phyloP scores from a whole-genome alignment of 2,797 vertebrate species.

The Halcyon leucocephala region DNA sequence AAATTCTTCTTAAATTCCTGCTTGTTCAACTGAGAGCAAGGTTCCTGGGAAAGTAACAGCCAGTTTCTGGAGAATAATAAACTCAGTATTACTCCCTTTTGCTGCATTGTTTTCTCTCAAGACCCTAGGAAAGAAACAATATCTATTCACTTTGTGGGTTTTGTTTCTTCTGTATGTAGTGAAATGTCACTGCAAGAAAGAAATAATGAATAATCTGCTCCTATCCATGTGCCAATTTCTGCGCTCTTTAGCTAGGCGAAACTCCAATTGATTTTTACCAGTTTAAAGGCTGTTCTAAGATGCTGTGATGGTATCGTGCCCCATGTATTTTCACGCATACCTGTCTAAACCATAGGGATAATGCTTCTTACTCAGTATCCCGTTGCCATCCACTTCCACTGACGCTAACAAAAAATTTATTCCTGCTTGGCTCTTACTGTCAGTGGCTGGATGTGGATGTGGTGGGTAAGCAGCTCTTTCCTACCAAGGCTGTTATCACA shows the following conservation, averaged over 20 bases:
- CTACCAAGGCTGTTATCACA: background rate
- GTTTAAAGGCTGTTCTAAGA: constrained; percentile 7
- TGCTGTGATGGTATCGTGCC: background rate
- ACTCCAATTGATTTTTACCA: background rate
- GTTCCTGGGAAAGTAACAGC: background rate
- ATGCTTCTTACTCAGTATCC: background rate
- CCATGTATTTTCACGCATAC: background rate
- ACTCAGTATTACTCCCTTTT: constrained; percentile 7
- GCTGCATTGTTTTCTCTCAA: constrained; percentile 47
- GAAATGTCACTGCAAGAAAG: constrained; percentile 33
- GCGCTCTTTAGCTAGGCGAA: background rate
- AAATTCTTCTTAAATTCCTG: background rate
- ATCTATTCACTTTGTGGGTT: constrained; percentile 7
- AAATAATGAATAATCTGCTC: constrained; percentile 32
- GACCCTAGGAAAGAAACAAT: constrained; percentile 16
- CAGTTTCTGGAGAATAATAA: constrained; percentile 7
- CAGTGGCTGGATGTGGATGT: fast-evolving
- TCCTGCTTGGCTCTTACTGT: background rate
- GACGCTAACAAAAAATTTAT: background rate
- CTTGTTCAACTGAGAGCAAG: background rate
- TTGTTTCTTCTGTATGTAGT: constrained; percentile 16
- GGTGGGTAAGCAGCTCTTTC: background rate
- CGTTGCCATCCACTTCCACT: background rate
- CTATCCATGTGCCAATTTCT: background rate
- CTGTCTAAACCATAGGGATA: background rate